Evolutionary conservation across 30 jellyfish, hydroid and myxozoan genomes (phyloP).

Genomic region (Aurelia sp.): DNA sequence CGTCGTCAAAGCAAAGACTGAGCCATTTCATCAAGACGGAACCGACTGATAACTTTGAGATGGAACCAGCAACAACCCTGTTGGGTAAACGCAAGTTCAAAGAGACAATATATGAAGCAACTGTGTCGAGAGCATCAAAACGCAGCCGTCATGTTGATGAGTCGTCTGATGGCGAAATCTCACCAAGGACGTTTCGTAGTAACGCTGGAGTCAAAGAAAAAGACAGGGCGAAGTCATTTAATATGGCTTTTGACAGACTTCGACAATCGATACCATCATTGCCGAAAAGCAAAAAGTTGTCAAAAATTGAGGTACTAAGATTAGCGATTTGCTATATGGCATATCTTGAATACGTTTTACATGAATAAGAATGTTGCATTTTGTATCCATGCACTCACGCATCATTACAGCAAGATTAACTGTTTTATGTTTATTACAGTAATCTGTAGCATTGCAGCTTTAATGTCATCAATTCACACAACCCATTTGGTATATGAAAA

Average conservation of each 20-base stretch:
- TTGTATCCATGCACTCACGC: not conserved
- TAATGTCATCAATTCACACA: no score
- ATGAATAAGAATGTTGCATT: constrained; percentile 7
- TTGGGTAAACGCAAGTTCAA: constrained; percentile 52
- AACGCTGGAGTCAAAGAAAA: constrained; percentile 63
- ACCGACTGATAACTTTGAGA: constrained; percentile 56
- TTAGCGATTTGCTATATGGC: constrained; percentile 89
- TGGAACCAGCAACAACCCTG: constrained; percentile 17
- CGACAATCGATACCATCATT: constrained; percentile 86
- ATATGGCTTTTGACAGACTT: constrained; percentile 76
- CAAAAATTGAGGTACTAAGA: constrained; percentile 83
- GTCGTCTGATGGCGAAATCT: constrained; percentile 72
- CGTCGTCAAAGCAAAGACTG: constrained; percentile 79
- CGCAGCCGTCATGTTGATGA: constrained; percentile 58
- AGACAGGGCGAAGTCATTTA: constrained; percentile 84
- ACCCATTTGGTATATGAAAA: no score
- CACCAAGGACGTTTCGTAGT: constrained; percentile 43
- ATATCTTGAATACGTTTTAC: constrained; percentile 62
- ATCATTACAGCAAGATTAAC: constrained; percentile 1
- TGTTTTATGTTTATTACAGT: no score
- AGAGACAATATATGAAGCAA: constrained; percentile 30
- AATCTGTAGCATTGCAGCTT: no score
- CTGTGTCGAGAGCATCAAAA: constrained; percentile 46
- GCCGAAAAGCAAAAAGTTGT: constrained; percentile 81
- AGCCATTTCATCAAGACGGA: constrained; percentile 70